These are phyloP conservation scores for Centrocercus urophasianus DNA, from an alignment of 2,113 vertebrate genomes.

Conservation along the genomic window DNA sequence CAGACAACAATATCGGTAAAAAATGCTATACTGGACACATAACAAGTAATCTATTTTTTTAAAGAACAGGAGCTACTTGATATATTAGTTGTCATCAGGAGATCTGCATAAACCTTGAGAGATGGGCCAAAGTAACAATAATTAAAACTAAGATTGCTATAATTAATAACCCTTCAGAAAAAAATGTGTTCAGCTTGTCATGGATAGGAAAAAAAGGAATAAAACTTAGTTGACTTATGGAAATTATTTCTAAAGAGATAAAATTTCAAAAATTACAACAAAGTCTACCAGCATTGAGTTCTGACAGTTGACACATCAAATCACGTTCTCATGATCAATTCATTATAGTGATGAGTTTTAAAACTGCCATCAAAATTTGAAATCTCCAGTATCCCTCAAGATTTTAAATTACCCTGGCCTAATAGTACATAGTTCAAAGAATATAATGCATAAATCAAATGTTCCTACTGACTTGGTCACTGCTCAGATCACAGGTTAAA, in stretches of 20 bases:
- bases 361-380: neutral
- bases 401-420: neutral
- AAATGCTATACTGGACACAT: neutral
- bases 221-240: neutral
- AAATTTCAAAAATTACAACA: neutral
- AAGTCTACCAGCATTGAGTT: neutral
- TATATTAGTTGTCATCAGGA: neutral
- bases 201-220: neutral
- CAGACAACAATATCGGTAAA: neutral
- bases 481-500: neutral
- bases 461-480: neutral
- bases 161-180: neutral
- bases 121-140: neutral
- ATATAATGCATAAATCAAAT: conserved; percentile 9
- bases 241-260: neutral
- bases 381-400: neutral
- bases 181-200: neutral
- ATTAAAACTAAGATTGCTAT: neutral
- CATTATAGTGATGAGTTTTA: neutral
- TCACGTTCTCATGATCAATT: neutral
- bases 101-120: neutral
- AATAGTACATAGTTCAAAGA: neutral
- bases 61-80: too few relatives aligned
- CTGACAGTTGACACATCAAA: neutral
- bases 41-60: neutral